Conservation (phyloP, 64 coral and sea anemone species). For the Dendronephthya gigantea region DNA sequence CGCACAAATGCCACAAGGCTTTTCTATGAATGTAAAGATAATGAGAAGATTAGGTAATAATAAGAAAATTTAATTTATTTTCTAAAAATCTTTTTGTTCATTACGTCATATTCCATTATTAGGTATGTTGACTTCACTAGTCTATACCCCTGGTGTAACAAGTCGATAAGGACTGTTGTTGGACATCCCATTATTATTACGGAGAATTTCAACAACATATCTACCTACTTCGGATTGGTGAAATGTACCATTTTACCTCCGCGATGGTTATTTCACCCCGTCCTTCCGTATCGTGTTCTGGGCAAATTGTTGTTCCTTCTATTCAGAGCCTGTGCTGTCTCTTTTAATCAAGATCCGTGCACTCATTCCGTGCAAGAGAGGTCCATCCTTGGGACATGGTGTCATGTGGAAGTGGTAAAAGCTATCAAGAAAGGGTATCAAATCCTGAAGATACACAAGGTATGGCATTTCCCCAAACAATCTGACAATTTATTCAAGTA, state of each 20-base stretch:
- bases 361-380: background rate
- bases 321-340: background rate
- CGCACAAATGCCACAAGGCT: background rate
- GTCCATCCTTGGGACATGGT: background rate
- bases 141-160: background rate
- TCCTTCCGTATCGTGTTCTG: background rate
- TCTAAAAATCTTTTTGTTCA: too few species aligned
- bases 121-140: background rate
- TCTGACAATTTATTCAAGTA: background rate
- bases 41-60: background rate
- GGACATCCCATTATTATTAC: constrained; percentile 17
- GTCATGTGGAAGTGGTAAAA: background rate
- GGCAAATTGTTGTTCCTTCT: constrained; percentile 23
- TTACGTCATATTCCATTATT: background rate
- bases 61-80: too few species aligned
- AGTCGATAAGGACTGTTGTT: background rate
- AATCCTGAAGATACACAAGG: background rate
- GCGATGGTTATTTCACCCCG: background rate
- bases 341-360: background rate
- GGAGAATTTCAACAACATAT: background rate
- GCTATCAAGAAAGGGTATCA: constrained; percentile 18
- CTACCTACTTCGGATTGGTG: background rate
- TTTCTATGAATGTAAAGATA: background rate
- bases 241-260: constrained; percentile 10
- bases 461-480: background rate